Evolutionary conservation across 2,888 invertebrate genomes (phyloP).

Genomic region (Mantis religiosa): DNA sequence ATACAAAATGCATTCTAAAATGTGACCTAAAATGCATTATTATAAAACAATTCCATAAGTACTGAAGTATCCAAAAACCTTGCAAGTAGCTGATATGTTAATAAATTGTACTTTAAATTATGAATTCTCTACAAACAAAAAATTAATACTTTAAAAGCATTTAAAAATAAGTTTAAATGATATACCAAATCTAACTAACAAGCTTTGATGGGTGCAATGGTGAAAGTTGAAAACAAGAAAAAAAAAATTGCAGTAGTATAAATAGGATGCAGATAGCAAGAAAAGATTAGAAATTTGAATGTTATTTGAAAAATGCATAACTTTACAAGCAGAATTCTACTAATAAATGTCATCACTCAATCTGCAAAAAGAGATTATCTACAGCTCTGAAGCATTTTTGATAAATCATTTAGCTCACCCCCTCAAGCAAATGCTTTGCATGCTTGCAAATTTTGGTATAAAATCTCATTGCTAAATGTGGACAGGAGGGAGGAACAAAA

Average conservation of each 20-base stretch:
- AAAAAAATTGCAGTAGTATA: neutral
- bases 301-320: neutral
- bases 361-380: neutral
- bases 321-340: neutral
- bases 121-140: neutral
- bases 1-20: slow-evolving; percentile 7
- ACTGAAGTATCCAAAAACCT: neutral
- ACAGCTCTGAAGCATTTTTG: neutral
- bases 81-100: neutral
- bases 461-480: neutral
- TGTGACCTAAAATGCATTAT: neutral
- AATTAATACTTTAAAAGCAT: neutral
- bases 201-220: slow-evolving; percentile 29
- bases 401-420: neutral
- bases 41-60: neutral
- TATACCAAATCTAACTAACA: slow-evolving; percentile 8
- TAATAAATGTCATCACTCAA: neutral
- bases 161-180: neutral
- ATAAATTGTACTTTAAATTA: neutral
- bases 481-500: too few relatives aligned
- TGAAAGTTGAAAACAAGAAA: slow-evolving; percentile 33
- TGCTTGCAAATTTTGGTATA: neutral
- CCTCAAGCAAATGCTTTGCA: neutral
- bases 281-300: neutral
- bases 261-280: neutral